Evolutionary conservation across 2,797 vertebrate species (phyloP), one percentile per base, ranked within the genome.

Genomic region (Buceros bicornis): DNA sequence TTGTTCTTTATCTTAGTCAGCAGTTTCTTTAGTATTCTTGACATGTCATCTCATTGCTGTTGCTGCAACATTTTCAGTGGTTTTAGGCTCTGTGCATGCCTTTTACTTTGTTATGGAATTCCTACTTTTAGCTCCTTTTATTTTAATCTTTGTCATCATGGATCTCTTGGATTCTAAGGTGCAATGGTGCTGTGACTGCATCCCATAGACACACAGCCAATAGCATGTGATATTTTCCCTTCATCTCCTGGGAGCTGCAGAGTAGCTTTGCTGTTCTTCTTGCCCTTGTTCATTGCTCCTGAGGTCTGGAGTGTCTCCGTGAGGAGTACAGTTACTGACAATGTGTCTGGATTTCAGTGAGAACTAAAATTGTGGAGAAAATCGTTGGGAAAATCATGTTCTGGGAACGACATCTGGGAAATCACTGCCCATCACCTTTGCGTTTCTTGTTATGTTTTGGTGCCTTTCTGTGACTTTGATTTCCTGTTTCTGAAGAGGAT

Each of bases 131-230:
- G 18, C 10, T 91, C 13, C 6, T 66, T 62, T 47, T 40, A 24
- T 42, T 73, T 89, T 67, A 70, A 73, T 15, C 10, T 62, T 72
- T 48, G 15, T 64, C 48, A 80, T 40, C 4, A 7, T 1, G 1
- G 16, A 47, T 20, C 5, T 80, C 24, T 69, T 33, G 33, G 6
- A 4, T 28, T 84, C 56, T 20, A 70, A 35, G 43, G 37, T 4
- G 7, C 5, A 28, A 2, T 21, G 42, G 42, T 45, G 21, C 35
- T 5, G 3, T 18, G 28, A 14, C 16, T 50, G 50, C 12, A 65
- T 45, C 15, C 25, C 18, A 3, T 1, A 33, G 54, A 13, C 1
- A 0, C 0, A 2, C 8, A 51, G 21, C 11, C 76, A 58, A 54
- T 50, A 43, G 47, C 0, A 0, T 31, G 29, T 69, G 66, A 24